Evolutionary conservation across 2,113 vertebrate genomes (phyloP), one percentile per base, ranked within the genome.

Genomic region (Tachysurus vachellii): DNA sequence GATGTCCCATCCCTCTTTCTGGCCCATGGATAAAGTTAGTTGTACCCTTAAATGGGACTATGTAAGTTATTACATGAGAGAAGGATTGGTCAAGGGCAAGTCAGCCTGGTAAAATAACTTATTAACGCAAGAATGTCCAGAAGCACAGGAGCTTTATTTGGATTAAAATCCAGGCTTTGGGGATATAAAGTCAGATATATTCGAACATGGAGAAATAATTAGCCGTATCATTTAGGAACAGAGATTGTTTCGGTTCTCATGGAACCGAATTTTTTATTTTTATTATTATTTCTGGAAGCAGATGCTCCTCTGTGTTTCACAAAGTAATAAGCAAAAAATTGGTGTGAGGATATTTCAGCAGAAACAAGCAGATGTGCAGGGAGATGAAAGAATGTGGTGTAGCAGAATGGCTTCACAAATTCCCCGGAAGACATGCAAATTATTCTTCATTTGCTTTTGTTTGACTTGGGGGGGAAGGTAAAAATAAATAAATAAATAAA

Each of bases 271-370:
- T n/a, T 50, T 66, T 83, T 75, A 54, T 79, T 83, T 83, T 44
- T 31, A 86, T 80, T 84, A 36, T 7, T 23, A 66, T 73, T 66
- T 66, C 10, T 70, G n/a, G 56, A 86, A 82, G 88, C 85, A 81
- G 70, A 83, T 77, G 81, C 36, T 56, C 59, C 54, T 16, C 4
- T 19, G 44, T 28, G 44, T 54, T 57, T 89, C 44, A 53, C 81
- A 75, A 68, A 23, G 70, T 85, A 89, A 85, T 79, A 26, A 42
- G 17, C 57, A 88, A 82, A 53, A 23, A 53, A 85, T 57, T 70
- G 47, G 44, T 71, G 31, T 31, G 26, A 81, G 71, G 64, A 84
- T 26, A 79, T n/a, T 71, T 64, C 53, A 42, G 53, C 56, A 77
- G 73, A 56, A 86, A 57, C 44, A 79, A 71, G 61, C 80, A 64